Evolutionary conservation across 2,888 invertebrate genomes (phyloP).

Genomic region (Stomorhina lunata): DNA sequence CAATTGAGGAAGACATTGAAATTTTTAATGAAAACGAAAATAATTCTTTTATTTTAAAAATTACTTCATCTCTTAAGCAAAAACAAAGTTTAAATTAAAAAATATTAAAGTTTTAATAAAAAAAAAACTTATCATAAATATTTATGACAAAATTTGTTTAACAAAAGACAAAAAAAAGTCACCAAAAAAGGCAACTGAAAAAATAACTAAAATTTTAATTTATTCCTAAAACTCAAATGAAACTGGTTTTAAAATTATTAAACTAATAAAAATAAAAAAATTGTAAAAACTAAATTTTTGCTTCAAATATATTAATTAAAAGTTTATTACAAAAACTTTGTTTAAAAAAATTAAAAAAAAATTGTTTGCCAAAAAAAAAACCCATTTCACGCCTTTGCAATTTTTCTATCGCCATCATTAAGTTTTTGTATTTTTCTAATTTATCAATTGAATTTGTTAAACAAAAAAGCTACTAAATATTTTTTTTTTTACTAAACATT

Average conservation of each 20-base stretch:
- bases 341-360: too few relatives aligned
- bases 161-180: not conserved
- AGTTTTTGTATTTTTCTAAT: not conserved
- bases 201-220: not conserved
- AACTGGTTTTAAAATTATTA: not conserved
- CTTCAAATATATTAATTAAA: too few relatives aligned
- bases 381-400: too few relatives aligned
- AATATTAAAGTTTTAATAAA: not conserved
- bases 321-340: too few relatives aligned
- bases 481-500: too few relatives aligned
- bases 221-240: not conserved
- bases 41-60: too few relatives aligned
- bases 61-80: not conserved
- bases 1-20: not conserved
- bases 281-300: not conserved
- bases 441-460: not conserved
- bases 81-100: not conserved
- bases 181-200: not conserved
- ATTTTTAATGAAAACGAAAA: not conserved
- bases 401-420: too few relatives aligned
- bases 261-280: not conserved
- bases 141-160: not conserved
- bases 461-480: constrained; percentile 18
- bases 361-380: too few relatives aligned
- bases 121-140: not conserved